Conservation (phyloP, 1,140 invertebrate genomes). For the Zaprionus africanus region DNA sequence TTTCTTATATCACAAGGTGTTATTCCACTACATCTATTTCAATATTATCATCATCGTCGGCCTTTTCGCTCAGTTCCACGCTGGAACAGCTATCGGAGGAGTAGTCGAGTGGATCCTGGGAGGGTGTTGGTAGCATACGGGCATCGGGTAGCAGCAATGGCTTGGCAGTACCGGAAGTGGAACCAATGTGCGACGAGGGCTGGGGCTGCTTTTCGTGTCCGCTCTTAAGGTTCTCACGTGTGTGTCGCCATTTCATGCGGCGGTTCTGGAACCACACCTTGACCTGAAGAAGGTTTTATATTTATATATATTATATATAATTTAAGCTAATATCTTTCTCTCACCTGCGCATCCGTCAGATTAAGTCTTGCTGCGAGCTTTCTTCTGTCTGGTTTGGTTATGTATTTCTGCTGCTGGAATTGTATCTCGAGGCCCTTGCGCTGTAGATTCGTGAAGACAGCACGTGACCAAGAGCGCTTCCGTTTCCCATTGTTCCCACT, state of each 20-base stretch:
- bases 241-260: slow-evolving; percentile 96
- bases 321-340: background rate
- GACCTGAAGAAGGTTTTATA: slow-evolving; percentile 86
- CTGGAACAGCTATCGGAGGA: slow-evolving; percentile 68
- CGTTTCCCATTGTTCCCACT: slow-evolving; percentile 86
- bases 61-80: slow-evolving; percentile 52
- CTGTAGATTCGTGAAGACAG: slow-evolving; percentile 97
- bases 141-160: slow-evolving; percentile 1
- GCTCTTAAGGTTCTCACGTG: slow-evolving; percentile 87
- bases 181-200: slow-evolving; percentile 31
- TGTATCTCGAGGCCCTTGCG: slow-evolving; percentile 96
- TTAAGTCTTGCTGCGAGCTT: slow-evolving; percentile 97
- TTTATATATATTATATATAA: background rate
- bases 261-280: slow-evolving; percentile 98
- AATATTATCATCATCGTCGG: slow-evolving; percentile 80
- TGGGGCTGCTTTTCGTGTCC: slow-evolving; percentile 72
- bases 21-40: slow-evolving; percentile 85
- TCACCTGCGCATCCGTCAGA: slow-evolving; percentile 96
- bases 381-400: slow-evolving; percentile 98
- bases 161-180: slow-evolving; percentile 9
- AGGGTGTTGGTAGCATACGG: background rate
- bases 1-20: background rate
- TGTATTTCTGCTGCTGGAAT: slow-evolving; percentile 98
- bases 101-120: slow-evolving; percentile 51
- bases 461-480: slow-evolving; percentile 96